phyloP scores from a whole-genome alignment of 2,797 vertebrate species.

The Enteromius mattozi region DNA sequence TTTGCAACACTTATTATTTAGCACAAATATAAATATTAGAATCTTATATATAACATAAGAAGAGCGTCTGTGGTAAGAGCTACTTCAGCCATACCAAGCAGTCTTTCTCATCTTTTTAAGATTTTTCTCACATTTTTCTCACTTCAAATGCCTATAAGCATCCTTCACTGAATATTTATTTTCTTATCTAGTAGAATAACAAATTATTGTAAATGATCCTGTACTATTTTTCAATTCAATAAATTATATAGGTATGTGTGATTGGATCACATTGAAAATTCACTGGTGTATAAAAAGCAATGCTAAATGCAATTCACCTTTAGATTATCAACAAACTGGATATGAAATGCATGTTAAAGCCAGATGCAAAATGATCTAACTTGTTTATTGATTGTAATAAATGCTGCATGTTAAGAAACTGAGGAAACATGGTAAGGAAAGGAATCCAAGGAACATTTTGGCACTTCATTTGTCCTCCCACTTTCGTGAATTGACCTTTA shows the following conservation, averaged over 20 bases:
- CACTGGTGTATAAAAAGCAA: background rate
- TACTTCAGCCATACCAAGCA: background rate
- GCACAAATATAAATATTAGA: too few relatives aligned
- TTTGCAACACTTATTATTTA: background rate
- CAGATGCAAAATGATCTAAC: background rate
- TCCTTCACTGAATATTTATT: background rate
- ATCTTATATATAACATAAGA: background rate
- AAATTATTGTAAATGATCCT: background rate
- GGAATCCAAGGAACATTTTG: background rate
- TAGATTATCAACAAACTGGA: background rate
- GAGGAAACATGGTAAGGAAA: background rate
- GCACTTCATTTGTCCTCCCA: background rate
- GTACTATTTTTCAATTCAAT: background rate
- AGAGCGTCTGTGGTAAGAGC: background rate
- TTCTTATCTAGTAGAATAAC: background rate
- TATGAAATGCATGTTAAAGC: background rate
- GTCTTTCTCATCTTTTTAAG: background rate
- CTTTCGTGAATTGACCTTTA: constrained; percentile 25
- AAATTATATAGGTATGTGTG: background rate
- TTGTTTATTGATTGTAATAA: background rate
- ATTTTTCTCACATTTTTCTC: background rate
- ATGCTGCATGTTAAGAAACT: background rate
- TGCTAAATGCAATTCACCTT: background rate
- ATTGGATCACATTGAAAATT: background rate
- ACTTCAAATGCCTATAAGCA: background rate